Evolutionary conservation across 1,140 invertebrate species (phyloP).

Genomic region (Bombus picipes): DNA sequence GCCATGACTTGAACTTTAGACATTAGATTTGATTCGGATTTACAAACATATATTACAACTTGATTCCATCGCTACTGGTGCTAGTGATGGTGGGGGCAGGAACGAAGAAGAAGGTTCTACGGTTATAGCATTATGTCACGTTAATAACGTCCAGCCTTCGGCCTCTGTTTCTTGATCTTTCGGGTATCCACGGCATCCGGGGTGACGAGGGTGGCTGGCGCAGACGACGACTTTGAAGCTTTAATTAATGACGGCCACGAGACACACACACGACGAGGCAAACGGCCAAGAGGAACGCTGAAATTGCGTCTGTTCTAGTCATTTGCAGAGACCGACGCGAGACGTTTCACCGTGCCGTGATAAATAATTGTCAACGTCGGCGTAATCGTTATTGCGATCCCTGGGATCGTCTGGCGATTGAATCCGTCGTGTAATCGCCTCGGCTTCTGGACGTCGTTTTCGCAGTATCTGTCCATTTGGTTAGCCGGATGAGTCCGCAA

Average conservation of each 20-base stretch:
- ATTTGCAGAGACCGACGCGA: slow-evolving; percentile 50
- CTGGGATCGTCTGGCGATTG: slow-evolving; percentile 28
- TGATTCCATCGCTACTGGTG: too few relatives aligned
- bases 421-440: slow-evolving; percentile 22
- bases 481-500: background rate
- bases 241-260: slow-evolving; percentile 71
- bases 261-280: background rate
- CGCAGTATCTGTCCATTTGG: background rate
- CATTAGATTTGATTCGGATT: too few relatives aligned
- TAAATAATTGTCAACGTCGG: slow-evolving; percentile 67
- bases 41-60: too few relatives aligned
- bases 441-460: background rate
- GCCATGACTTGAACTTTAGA: too few relatives aligned
- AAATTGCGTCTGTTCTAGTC: slow-evolving; percentile 66
- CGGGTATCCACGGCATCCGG: slow-evolving; percentile 64
- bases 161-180: slow-evolving; percentile 66
- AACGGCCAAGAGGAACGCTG: slow-evolving; percentile 55
- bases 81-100: background rate
- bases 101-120: slow-evolving; percentile 15
- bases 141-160: slow-evolving; percentile 70
- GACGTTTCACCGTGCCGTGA: slow-evolving; percentile 45
- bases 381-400: slow-evolving; percentile 58
- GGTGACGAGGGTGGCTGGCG: slow-evolving; percentile 43
- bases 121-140: slow-evolving; percentile 73
- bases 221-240: slow-evolving; percentile 71